Base-by-base conservation (phyloP, 1,140 invertebrate genomes). In the Drosophila willistoni region DNA sequence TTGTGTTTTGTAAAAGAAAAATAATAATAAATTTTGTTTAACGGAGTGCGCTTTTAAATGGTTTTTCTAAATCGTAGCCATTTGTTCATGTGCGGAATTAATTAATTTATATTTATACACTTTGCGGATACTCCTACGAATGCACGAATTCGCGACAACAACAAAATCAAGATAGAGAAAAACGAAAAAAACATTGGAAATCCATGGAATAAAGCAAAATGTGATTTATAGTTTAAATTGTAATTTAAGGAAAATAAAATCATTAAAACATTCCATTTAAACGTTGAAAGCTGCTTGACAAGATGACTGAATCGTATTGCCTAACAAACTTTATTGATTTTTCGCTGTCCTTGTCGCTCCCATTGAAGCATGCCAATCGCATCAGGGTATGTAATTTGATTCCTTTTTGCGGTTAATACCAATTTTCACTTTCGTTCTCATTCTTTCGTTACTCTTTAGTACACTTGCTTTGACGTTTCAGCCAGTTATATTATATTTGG, bases 391-490 rank as follows among this genome's bases (percentile, higher is more conserved):
- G 44, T 22, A 51, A 51, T 51, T 51, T 9, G 44, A 51, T 51
- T 29, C 19, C 44, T 51, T 17, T 19, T 10, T 51, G 44, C 17
- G 44, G 44, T 51, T 51, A 51, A 51, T 51, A 12, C 17, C 7
- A 22, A 51, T 19, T 55, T 61, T 64, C 9, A 59, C n/a, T 54
- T 68, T 83, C 59, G 71, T 81, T 61, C 12, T 55, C 56, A 78
- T 78, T 33, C 29, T 39, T 33, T 4, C 47, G 44, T 51, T 39
- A 22, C 12, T 19, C 51, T 34, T 1, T 71, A 97, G 96, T 96
- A 96, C 72, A 96, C 95, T 33, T 96, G 95, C 83, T 95, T 96
- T 79, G 94, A 95, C 92, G 94, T 95, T 14, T 96, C 96, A 14
- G 91, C 93, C 79, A 95, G 94, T 77, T 95, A 95, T 69, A 93